phyloP scores from a whole-genome alignment of 2,888 invertebrate genomes.

The Aphodius sticticus region DNA sequence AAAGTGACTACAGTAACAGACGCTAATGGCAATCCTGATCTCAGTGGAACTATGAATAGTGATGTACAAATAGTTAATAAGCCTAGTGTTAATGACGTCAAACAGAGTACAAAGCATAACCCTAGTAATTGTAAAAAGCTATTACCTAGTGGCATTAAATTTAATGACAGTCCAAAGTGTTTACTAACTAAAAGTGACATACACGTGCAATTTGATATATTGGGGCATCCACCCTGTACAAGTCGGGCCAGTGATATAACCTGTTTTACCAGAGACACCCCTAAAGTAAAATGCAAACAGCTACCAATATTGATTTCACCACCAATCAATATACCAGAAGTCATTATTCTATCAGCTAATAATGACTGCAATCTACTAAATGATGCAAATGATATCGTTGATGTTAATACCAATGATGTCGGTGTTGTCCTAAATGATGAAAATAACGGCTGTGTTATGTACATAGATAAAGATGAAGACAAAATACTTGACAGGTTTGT shows the following conservation, averaged over 20 bases:
- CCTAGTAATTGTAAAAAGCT: slow-evolving; percentile 13
- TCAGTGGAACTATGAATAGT: slow-evolving; percentile 13
- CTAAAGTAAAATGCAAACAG: slow-evolving; percentile 11
- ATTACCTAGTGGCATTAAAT: slow-evolving; percentile 14
- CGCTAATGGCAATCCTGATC: slow-evolving; percentile 9
- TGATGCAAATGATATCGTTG: not conserved
- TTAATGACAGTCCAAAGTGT: slow-evolving; percentile 10
- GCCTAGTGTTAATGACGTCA: slow-evolving; percentile 21
- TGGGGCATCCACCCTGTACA: slow-evolving; percentile 14
- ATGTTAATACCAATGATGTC: no score
- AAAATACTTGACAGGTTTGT: slow-evolving; percentile 9
- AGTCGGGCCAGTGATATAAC: slow-evolving; percentile 14
- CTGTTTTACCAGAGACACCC: not conserved
- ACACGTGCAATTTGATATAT: slow-evolving; percentile 12
- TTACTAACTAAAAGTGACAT: slow-evolving; percentile 6
- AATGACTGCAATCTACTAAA: not conserved
- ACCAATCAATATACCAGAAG: not conserved
- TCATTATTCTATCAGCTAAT: not conserved
- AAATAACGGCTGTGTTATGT: not conserved
- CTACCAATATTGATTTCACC: not conserved
- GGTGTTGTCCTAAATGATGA: no score
- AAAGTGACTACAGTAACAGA: not conserved
- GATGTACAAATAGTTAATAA: slow-evolving; percentile 21
- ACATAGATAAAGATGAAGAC: slow-evolving; percentile 12
- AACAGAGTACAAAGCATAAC: slow-evolving; percentile 21